These are phyloP conservation scores for Invenusta paracnida DNA, from an alignment of 2,888 invertebrate genomes.

Conservation along the genomic window DNA sequence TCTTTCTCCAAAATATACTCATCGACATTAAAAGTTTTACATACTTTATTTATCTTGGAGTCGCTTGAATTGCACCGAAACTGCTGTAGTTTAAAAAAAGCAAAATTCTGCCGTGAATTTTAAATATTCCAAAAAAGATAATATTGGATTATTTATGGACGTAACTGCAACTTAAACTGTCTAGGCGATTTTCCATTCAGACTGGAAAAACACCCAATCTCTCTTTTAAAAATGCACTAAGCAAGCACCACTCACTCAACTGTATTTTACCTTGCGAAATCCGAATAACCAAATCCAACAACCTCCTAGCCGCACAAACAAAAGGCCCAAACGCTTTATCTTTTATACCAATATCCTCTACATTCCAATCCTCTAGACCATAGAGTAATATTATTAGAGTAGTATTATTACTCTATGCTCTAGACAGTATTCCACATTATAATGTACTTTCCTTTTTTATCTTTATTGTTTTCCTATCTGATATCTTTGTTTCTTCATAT, in stretches of 20 bases:
- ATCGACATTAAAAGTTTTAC: not conserved
- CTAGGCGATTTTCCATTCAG: not conserved
- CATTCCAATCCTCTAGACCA: no score
- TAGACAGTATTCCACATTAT: no score
- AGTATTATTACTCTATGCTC: not conserved
- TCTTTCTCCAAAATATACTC: not conserved
- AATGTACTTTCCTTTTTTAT: no score
- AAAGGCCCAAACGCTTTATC: not conserved
- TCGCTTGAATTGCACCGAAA: not conserved
- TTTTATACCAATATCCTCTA: not conserved
- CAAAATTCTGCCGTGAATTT: not conserved
- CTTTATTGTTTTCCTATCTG: no score
- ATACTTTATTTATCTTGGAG: not conserved
- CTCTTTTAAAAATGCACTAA: slow-evolving; percentile 12
- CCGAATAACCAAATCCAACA: not conserved
- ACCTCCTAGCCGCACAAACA: not conserved
- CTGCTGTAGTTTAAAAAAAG: not conserved
- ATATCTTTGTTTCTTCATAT: no score
- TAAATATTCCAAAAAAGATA: not conserved
- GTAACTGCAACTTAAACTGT: not conserved
- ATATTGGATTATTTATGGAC: not conserved
- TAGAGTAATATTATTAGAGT: not conserved
- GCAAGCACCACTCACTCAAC: slow-evolving; percentile 4
- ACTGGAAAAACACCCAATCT: not conserved
- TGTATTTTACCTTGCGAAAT: not conserved